Percentiles rank a stretch among this genome's conserved stretches.
Evolutionary conservation across 2,888 invertebrate species (phyloP).

Genomic region (Diaperis boleti): DNA sequence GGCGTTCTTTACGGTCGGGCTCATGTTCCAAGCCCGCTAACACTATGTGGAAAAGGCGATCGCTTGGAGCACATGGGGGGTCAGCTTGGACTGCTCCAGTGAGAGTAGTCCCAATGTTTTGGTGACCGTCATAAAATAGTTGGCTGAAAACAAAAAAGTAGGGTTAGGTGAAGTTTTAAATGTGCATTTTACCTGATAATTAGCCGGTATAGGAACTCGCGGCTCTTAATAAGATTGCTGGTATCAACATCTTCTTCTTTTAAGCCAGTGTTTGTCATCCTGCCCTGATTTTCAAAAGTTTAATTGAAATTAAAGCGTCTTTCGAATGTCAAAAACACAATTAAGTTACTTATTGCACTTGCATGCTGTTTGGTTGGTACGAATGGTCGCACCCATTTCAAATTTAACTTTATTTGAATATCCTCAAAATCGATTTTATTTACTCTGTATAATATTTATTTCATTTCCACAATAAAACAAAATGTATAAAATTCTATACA

Average conservation of each 20-base stretch:
- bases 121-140: conserved; percentile 97
- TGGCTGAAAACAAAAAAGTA: conserved; percentile 75
- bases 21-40: conserved; percentile 88
- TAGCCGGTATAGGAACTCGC: conserved; percentile 89
- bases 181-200: conserved; percentile 83
- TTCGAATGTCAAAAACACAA: conserved; percentile 19
- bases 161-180: conserved; percentile 31
- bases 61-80: conserved; percentile 96
- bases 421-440: too few relatives aligned
- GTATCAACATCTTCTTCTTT: conserved; percentile 73
- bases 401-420: too few relatives aligned
- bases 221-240: conserved; percentile 86
- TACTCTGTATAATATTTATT: too few relatives aligned
- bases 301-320: neutral
- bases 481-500: too few relatives aligned
- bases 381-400: too few relatives aligned
- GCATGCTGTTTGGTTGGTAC: neutral
- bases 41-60: conserved; percentile 88
- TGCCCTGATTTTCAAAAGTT: neutral
- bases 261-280: conserved; percentile 38
- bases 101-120: conserved; percentile 88
- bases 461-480: too few relatives aligned
- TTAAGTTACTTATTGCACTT: neutral
- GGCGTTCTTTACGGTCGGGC: conserved; percentile 77
- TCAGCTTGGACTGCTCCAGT: conserved; percentile 89